Evolutionary conservation across 2,888 invertebrate genomes (phyloP).

Genomic region (Drosophila ustulata): DNA sequence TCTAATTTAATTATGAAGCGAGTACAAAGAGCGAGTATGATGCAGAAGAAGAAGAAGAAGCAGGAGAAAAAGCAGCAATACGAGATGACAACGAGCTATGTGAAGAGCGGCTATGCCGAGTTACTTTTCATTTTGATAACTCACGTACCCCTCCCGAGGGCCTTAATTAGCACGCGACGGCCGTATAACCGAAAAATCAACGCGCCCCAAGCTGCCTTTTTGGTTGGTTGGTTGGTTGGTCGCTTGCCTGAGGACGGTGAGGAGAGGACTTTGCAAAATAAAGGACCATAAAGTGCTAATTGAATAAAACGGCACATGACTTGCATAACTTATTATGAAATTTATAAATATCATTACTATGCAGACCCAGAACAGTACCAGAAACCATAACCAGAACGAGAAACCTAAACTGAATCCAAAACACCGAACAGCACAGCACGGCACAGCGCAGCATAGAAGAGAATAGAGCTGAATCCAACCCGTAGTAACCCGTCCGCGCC

Average conservation of each 20-base stretch:
- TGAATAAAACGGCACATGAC: slow-evolving; percentile 84
- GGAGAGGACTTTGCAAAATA: slow-evolving; percentile 65
- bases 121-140: slow-evolving; percentile 82
- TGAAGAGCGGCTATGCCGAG: slow-evolving; percentile 48
- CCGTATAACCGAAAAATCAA: slow-evolving; percentile 82
- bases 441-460: not conserved
- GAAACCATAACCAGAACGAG: slow-evolving; percentile 1
- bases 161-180: slow-evolving; percentile 79
- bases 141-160: slow-evolving; percentile 78
- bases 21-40: slow-evolving; percentile 50
- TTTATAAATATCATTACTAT: slow-evolving; percentile 64
- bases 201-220: slow-evolving; percentile 63
- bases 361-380: slow-evolving; percentile 48
- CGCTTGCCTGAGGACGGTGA: slow-evolving; percentile 3
- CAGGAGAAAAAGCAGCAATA: slow-evolving; percentile 18
- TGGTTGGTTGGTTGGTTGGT: slow-evolving; percentile 2
- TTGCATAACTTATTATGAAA: slow-evolving; percentile 83
- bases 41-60: not conserved
- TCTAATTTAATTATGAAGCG: slow-evolving; percentile 75
- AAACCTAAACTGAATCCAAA: slow-evolving; percentile 5
- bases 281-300: slow-evolving; percentile 83
- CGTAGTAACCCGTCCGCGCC: slow-evolving; percentile 64
- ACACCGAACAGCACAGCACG: not conserved
- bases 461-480: slow-evolving; percentile 15
- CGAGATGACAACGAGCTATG: slow-evolving; percentile 24